Conservation (phyloP, 1,140 invertebrate species). For the Magallana angulata region DNA sequence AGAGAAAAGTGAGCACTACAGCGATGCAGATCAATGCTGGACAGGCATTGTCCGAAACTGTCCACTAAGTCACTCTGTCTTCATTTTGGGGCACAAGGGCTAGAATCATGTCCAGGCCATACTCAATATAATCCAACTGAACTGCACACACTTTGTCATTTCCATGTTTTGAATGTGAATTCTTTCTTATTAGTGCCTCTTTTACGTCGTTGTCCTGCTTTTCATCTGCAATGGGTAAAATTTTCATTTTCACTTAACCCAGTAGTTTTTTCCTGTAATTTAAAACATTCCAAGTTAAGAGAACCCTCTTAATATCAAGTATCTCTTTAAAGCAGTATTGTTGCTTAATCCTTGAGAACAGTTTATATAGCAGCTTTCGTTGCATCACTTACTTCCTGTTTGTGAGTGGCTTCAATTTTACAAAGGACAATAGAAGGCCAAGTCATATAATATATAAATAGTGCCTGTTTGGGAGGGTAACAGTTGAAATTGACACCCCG, state of each 20-base stretch:
- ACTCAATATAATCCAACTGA: not conserved
- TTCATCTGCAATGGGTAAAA: not conserved
- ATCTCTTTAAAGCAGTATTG: not conserved
- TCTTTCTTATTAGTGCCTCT: not conserved
- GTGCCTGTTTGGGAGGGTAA: no score
- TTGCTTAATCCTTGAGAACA: not conserved
- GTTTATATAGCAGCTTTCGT: not conserved
- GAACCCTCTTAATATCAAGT: not conserved
- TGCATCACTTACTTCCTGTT: not conserved
- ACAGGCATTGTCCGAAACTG: not conserved
- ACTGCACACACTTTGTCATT: not conserved
- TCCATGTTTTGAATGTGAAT: not conserved
- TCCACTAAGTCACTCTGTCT: constrained; percentile 3
- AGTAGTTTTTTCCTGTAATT: not conserved
- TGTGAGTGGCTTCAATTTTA: not conserved
- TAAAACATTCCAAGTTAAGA: not conserved
- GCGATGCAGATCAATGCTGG: not conserved
- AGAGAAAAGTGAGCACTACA: constrained; percentile 30
- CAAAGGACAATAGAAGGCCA: not conserved
- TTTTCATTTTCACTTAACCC: not conserved
- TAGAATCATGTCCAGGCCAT: constrained; percentile 28
- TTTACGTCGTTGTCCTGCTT: not conserved
- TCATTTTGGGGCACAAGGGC: constrained; percentile 8
- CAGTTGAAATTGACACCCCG: no score
- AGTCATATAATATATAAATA: not conserved